A percentile compares a stretch with the other conserved stretches of the same genome.
Evolutionary conservation across 1,140 invertebrate species (phyloP).

Genomic region (Scaptomyza graminum): DNA sequence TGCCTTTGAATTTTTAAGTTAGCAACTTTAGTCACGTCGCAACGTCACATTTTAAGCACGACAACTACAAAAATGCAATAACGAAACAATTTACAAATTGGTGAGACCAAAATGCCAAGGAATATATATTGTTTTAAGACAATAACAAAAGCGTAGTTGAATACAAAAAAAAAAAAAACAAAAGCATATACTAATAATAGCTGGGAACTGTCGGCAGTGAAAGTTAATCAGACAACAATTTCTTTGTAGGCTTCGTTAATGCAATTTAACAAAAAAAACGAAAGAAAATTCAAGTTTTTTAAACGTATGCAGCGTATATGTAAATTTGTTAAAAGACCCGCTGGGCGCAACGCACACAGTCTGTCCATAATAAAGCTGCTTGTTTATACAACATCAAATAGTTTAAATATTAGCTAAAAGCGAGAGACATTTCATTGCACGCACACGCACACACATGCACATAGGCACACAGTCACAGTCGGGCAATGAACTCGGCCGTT

Average conservation of each 20-base stretch:
- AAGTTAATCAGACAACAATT: slow-evolving; percentile 35
- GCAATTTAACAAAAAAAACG: slow-evolving; percentile 38
- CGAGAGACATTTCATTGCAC: slow-evolving; percentile 25
- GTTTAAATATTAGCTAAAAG: slow-evolving; percentile 49
- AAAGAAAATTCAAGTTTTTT: slow-evolving; percentile 45
- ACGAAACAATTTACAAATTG: slow-evolving; percentile 25
- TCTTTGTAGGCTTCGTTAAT: slow-evolving; percentile 34
- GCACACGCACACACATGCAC: not conserved
- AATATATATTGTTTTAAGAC: slow-evolving; percentile 24
- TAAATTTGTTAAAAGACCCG: slow-evolving; percentile 34
- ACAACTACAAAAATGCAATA: too few relatives aligned
- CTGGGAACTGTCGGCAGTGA: slow-evolving; percentile 38
- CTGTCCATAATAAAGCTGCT: slow-evolving; percentile 51
- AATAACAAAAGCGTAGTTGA: slow-evolving; percentile 6
- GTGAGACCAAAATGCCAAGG: slow-evolving; percentile 25
- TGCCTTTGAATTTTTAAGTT: slow-evolving; percentile 61
- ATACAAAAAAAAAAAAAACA: not conserved
- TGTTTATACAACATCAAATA: slow-evolving; percentile 53
- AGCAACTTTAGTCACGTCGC: slow-evolving; percentile 62
- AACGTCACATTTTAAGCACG: slow-evolving; percentile 42
- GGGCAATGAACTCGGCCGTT: slow-evolving; percentile 32
- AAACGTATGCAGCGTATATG: slow-evolving; percentile 25
- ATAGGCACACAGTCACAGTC: not conserved
- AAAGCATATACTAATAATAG: slow-evolving; percentile 25
- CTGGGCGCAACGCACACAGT: slow-evolving; percentile 20